Conservation (phyloP, 2,113 vertebrate genomes). For the Aythya baeri region DNA sequence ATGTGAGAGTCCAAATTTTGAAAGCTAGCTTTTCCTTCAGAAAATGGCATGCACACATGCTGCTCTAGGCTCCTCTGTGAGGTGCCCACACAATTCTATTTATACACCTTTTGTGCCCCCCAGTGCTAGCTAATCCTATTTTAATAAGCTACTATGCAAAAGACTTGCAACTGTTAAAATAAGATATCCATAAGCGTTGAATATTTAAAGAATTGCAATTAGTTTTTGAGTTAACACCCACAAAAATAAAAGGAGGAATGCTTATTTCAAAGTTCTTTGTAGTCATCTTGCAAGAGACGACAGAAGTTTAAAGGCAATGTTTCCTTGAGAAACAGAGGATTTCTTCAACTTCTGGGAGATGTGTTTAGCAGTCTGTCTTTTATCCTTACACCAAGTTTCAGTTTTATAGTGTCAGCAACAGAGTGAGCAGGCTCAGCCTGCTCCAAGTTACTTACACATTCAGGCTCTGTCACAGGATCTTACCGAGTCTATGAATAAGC, state of each 20-base stretch:
- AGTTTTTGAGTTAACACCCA: background rate
- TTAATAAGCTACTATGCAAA: background rate
- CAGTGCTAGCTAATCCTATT: background rate
- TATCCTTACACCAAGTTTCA: background rate
- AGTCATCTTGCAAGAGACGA: background rate
- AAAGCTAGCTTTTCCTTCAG: background rate
- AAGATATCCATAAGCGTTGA: background rate
- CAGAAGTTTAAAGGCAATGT: background rate
- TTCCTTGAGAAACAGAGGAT: background rate
- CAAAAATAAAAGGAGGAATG: background rate
- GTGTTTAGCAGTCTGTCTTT: background rate
- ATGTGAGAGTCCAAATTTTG: background rate
- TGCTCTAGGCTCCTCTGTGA: background rate
- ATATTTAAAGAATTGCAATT: background rate
- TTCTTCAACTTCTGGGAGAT: background rate
- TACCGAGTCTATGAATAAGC: background rate
- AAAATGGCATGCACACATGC: rapidly evolving
- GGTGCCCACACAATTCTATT: background rate
- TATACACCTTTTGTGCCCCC: background rate
- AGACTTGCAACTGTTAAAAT: background rate
- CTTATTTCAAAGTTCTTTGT: background rate
- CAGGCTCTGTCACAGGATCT: background rate
- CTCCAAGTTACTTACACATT: background rate
- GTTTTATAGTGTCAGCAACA: background rate
- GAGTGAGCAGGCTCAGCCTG: background rate